Conservation (phyloP, 2,888 invertebrate species). For the Hyposoter didymator region DNA sequence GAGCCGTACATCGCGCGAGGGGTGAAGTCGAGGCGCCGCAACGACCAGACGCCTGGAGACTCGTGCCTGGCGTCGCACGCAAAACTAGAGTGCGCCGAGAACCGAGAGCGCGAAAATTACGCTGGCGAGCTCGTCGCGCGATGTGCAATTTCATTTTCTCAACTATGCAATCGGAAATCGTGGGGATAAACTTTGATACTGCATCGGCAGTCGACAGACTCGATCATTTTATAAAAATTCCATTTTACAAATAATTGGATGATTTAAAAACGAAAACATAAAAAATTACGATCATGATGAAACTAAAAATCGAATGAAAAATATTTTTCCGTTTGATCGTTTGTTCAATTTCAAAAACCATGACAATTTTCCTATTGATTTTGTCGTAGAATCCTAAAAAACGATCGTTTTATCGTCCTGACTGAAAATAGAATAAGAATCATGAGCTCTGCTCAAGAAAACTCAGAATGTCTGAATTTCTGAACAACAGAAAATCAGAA, state of each 20-base stretch:
- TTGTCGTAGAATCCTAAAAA: too few species aligned
- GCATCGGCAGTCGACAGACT: neutral
- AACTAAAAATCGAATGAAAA: too few species aligned
- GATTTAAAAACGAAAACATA: too few species aligned
- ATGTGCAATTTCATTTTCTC: slow-evolving; percentile 24
- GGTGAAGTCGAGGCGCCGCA: slow-evolving; percentile 61
- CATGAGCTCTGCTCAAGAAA: too few species aligned
- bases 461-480: too few species aligned
- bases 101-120: slow-evolving; percentile 56
- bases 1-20: neutral
- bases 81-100: slow-evolving; percentile 39
- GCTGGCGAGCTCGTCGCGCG: slow-evolving; percentile 25
- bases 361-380: too few species aligned
- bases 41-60: slow-evolving; percentile 63
- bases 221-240: neutral
- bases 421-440: too few species aligned
- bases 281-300: too few species aligned
- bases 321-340: too few species aligned
- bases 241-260: neutral
- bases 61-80: slow-evolving; percentile 65
- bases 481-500: too few species aligned
- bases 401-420: too few species aligned
- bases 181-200: neutral
- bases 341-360: too few species aligned
- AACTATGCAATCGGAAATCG: slow-evolving; percentile 2